Percentiles rank a stretch among this genome's conserved stretches.
Evolutionary conservation across 2,888 invertebrate species (phyloP).

Genomic region (Anodontia alba): DNA sequence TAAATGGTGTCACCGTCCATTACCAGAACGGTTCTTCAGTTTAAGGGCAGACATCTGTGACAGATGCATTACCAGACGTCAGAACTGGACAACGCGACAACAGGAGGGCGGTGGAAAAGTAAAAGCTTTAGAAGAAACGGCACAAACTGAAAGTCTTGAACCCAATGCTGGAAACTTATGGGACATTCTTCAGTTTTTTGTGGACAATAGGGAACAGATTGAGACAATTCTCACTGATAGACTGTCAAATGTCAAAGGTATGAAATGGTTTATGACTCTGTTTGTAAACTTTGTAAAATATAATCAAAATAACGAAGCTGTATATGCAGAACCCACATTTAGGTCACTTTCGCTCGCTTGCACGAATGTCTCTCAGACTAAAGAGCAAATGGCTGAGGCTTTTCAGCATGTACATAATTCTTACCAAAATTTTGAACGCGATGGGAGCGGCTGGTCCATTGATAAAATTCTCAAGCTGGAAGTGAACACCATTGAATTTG

Average conservation of each 20-base stretch:
- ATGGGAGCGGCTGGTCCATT: no score
- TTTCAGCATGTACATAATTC: constrained; percentile 32
- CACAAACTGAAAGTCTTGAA: background rate
- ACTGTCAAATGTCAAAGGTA: constrained; percentile 30
- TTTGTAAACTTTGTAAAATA: constrained; percentile 37
- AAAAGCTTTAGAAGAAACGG: constrained; percentile 24
- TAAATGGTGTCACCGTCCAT: no score
- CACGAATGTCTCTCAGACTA: no score
- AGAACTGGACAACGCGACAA: constrained; percentile 9
- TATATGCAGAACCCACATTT: constrained; percentile 50
- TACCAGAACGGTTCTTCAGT: constrained; percentile 46
- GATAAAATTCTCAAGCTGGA: constrained; percentile 47
- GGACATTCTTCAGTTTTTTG: background rate
- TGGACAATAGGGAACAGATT: background rate
- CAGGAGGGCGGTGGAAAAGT: background rate
- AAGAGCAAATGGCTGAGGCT: no score
- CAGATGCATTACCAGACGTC: constrained; percentile 29
- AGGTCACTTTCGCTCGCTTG: no score
- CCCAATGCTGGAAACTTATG: background rate
- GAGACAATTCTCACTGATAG: background rate
- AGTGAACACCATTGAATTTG: constrained; percentile 37
- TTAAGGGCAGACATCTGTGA: constrained; percentile 40
- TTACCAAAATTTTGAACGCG: constrained; percentile 44
- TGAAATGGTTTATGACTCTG: constrained; percentile 56
- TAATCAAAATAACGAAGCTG: constrained; percentile 40